Evolutionary conservation across 2,888 invertebrate genomes (phyloP), one percentile per base, ranked within the genome.

Genomic region (Lepidochrysops patricia): DNA sequence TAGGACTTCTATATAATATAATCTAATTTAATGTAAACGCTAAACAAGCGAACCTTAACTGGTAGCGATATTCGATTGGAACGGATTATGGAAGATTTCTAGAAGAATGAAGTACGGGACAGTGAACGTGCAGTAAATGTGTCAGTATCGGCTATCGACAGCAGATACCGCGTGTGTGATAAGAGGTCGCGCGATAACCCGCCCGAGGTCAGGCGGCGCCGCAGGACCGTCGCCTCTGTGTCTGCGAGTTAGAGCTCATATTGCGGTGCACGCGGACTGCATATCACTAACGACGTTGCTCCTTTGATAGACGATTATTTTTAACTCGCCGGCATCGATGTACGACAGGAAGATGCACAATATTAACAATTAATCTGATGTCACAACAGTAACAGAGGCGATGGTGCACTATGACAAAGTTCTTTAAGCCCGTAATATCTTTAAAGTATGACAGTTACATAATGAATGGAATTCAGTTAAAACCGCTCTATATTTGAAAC

Each of bases 161-260:
- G 43, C 43, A 23, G 43, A 43, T 43, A 43, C 70, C 68, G 67
- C 56, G 66, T 52, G 65, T 48, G 61, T 64, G 70, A 70, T 70
- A 70, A 68, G 67, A 68, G 69, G 70, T 70, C 70, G 68, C 66
- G 64, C 66, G 69, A 70, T 70, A 70, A 69, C 70, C 70, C 69
- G 60, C 61, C 62, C 66, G 68, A 68, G 68, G 67, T 66, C 66
- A 62, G 25, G 62, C 63, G 61, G 35, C 50, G 61, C 35, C 57
- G 59, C 37, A 12, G 15, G 5, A 13, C 49, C 62, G 9, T 49
- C 27, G 9, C 15, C 57, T 57, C 19, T 62, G 61, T 9, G 19
- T 7, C 7, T 1, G 19, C 2, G 57, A 6, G 7, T 6, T 58
- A 64, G 23, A 48, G 67, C 59, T 13, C 23, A 57, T 6, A 54